These are phyloP conservation scores for Melitaea cinxia DNA, from an alignment of 1,140 invertebrate genomes.

Conservation along the genomic window DNA sequence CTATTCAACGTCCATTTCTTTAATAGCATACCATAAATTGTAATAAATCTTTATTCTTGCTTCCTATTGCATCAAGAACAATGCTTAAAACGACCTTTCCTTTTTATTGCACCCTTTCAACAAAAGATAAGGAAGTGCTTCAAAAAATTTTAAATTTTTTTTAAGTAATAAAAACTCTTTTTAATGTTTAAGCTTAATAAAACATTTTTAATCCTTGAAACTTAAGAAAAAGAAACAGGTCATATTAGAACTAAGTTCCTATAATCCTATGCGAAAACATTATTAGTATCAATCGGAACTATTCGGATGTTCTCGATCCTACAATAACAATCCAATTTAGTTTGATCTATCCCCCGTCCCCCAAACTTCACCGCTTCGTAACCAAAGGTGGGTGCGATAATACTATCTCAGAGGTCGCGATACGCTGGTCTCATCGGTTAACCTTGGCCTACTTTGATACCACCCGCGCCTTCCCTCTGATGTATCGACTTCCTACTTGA, in stretches of 20 bases:
- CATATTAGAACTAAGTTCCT: background rate
- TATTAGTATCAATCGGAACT: slow-evolving; percentile 36
- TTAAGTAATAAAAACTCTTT: background rate
- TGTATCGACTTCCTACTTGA: slow-evolving; percentile 58
- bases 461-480: slow-evolving; percentile 52
- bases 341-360: slow-evolving; percentile 34
- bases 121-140: background rate
- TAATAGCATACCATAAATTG: background rate
- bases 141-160: too few relatives aligned
- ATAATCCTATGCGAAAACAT: background rate
- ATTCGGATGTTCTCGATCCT: slow-evolving; percentile 41
- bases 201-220: background rate
- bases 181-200: too few relatives aligned
- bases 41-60: background rate
- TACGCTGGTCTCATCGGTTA: slow-evolving; percentile 47
- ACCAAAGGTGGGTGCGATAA: slow-evolving; percentile 37
- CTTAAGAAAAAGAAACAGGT: background rate
- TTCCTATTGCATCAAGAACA: background rate
- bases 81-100: background rate
- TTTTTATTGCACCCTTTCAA: background rate
- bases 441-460: slow-evolving; percentile 73
- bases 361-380: slow-evolving; percentile 11
- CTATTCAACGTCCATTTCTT: background rate
- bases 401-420: slow-evolving; percentile 55
- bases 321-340: slow-evolving; percentile 34